These are phyloP conservation scores for Balearica regulorum DNA, from an alignment of 2,797 vertebrate genomes.

Conservation along the genomic window DNA sequence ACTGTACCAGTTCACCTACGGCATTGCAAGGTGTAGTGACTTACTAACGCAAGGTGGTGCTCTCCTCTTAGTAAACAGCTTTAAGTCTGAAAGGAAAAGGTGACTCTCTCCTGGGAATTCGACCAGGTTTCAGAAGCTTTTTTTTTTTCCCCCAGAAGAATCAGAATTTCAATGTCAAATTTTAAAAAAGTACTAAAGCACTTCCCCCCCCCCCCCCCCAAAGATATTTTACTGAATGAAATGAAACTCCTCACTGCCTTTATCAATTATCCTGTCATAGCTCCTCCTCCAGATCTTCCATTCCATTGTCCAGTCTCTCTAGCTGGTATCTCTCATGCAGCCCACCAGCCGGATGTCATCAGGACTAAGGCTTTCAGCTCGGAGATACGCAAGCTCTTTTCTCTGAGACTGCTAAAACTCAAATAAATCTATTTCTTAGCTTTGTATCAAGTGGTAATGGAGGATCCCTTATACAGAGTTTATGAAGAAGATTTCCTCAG, in stretches of 20 bases:
- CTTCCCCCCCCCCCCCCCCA: fast-evolving
- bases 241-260: neutral
- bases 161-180: neutral
- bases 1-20: fast-evolving
- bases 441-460: neutral
- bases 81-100: neutral
- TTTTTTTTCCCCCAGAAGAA: neutral
- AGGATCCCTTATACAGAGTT: neutral
- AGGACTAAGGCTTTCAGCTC: neutral
- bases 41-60: conserved; percentile 75
- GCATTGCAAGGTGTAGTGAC: neutral
- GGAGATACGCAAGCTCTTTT: neutral
- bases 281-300: neutral
- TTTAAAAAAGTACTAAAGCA: neutral
- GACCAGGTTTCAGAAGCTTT: neutral
- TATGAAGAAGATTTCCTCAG: neutral
- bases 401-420: neutral
- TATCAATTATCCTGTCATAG: neutral
- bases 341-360: neutral
- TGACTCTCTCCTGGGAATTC: neutral
- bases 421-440: neutral
- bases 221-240: neutral
- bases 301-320: neutral
- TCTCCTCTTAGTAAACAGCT: conserved; percentile 71
- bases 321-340: neutral